Conservation (phyloP, 2,797 vertebrate genomes). For the Halcyon chelicuti region DNA sequence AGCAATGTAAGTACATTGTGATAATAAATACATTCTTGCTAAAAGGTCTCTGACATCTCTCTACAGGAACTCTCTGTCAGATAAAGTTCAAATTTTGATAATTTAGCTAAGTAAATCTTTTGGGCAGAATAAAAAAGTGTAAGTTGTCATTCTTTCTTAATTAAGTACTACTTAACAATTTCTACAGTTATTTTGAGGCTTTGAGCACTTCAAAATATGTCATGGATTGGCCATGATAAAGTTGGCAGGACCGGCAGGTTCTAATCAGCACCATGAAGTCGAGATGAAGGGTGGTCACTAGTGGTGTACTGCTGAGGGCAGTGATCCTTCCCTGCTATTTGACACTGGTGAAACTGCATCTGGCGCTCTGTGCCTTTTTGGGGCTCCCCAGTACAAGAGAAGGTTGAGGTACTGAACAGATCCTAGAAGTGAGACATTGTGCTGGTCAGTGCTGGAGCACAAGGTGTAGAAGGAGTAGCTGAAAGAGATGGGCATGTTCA, state of each 20-base stretch:
- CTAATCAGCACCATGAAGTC: background rate
- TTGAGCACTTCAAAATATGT: background rate
- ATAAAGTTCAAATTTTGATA: conserved; percentile 24
- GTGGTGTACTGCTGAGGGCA: background rate
- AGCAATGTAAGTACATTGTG: background rate
- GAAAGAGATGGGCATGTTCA: background rate
- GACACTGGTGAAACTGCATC: background rate
- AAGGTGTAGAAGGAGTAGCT: background rate
- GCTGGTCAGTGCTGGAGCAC: background rate
- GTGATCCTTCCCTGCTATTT: background rate
- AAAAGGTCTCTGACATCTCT: background rate
- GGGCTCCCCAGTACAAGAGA: background rate
- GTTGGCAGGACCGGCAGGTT: background rate
- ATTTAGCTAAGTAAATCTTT: conserved; percentile 17
- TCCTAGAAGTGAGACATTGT: accelerated
- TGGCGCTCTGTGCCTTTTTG: background rate
- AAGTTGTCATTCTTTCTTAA: background rate
- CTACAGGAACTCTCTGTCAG: background rate
- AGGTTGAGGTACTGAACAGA: background rate
- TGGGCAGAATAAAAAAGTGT: background rate
- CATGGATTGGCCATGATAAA: background rate
- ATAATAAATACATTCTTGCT: conserved; percentile 22
- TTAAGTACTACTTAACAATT: background rate
- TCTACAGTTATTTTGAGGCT: background rate
- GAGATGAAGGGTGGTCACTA: background rate